These are phyloP conservation scores for Himalopsyche phryganea DNA, from an alignment of 1,140 invertebrate genomes.

Conservation along the genomic window DNA sequence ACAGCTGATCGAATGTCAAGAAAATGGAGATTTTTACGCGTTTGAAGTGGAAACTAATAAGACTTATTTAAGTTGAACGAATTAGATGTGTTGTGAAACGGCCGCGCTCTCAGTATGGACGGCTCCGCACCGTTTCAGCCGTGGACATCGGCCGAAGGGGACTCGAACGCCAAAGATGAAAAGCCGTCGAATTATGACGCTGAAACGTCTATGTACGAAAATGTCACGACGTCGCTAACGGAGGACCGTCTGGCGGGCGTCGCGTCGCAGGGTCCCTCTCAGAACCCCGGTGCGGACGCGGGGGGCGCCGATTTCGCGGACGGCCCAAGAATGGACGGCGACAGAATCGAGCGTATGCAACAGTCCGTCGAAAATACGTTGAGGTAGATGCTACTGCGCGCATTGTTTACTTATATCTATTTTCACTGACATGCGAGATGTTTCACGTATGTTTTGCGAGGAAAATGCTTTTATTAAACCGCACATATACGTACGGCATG, in stretches of 20 bases:
- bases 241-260: conserved; percentile 33
- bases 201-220: not conserved
- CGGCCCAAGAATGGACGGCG: conserved; percentile 43
- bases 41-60: conserved; percentile 9
- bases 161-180: conserved; percentile 48
- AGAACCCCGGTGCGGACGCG: conserved; percentile 29
- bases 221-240: not conserved
- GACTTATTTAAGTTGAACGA: conserved; percentile 6
- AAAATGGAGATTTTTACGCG: conserved; percentile 15
- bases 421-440: not conserved
- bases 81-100: conserved; percentile 19
- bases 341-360: conserved; percentile 50
- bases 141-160: conserved; percentile 46
- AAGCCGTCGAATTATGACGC: conserved; percentile 23
- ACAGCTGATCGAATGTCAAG: conserved; percentile 33
- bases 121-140: conserved; percentile 51
- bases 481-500: not conserved
- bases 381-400: conserved; percentile 37
- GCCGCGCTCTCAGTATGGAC: conserved; percentile 40
- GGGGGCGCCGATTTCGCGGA: conserved; percentile 39
- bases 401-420: not conserved
- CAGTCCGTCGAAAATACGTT: conserved; percentile 50
- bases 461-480: not conserved
- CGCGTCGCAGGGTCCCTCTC: not conserved
- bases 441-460: not conserved